Evolutionary conservation across 2,113 vertebrate genomes (phyloP), one percentile per base, ranked within the genome.

Genomic region (Caracal caracal): DNA sequence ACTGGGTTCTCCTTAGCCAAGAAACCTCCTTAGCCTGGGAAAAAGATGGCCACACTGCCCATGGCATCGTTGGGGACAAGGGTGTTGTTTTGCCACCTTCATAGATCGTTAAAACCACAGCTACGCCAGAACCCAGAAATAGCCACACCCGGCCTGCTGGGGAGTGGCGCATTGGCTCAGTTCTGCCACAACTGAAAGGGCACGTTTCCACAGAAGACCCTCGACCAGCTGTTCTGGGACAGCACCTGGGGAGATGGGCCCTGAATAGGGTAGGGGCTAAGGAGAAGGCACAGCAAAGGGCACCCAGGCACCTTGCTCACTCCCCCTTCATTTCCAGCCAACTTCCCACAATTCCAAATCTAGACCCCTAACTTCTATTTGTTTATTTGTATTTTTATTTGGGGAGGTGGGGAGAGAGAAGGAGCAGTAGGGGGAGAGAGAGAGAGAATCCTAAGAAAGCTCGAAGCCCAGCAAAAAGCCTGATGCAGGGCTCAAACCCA

Each of bases 11-110:
- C 53, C 26, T 53, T 22, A 66, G 26, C 73, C 40, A 43, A 43
- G 43, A 8, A 43, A 43, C 43, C 43, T 43, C 43, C 43, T 9
- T 43, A 43, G 43, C 43, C 43, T 9, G 43, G 43, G 43, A 68
- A 59, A 43, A 30, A 59, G 59, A 59, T 0, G 24, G 47, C 12
- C 16, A 2, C 37, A 5, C 35, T 53, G 24, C 12, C 79, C 26
- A 2, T 15, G 15, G 61, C 56, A 11, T 56, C 2, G 0, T 0
- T 73, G 26, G 10, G 59, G 61, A 51, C 8, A 5, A 76, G 75
- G 43, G 53, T 1, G 0, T 33, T 68, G 56, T 83, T 86, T 66
- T 28, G 8, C 30, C 75, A 59, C 70, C 80, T 40, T 13, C 6
- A 0, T 61, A 84, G 49, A n/a, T 82, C 84, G 92, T 56, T 71